Evolutionary conservation across 2,113 vertebrate species (phyloP).

Genomic region (Mastomys coucha): DNA sequence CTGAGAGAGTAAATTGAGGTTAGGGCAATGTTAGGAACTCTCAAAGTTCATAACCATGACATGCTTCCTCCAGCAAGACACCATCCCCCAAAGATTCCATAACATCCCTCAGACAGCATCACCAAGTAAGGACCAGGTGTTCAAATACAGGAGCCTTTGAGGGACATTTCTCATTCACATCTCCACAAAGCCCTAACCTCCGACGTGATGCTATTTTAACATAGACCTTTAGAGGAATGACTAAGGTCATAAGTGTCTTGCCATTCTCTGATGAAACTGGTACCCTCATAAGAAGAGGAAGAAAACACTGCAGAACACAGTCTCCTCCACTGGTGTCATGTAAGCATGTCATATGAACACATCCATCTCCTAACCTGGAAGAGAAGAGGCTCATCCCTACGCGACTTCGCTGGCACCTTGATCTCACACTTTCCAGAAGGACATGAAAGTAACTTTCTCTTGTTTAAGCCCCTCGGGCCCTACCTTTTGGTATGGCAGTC

Average conservation of each 20-base stretch:
- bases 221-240: not conserved
- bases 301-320: not conserved
- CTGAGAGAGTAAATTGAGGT: not conserved
- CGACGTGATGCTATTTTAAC: not conserved
- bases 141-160: not conserved
- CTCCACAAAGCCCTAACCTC: not conserved
- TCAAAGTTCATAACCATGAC: not conserved
- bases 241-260: not conserved
- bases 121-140: not conserved
- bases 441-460: constrained; percentile 1
- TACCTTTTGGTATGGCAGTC: not conserved
- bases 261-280: not conserved
- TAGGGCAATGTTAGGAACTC: not conserved
- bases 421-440: not conserved
- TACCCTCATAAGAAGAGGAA: not conserved
- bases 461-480: not conserved
- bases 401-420: not conserved
- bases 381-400: not conserved
- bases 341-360: not conserved
- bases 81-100: not conserved
- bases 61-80: not conserved
- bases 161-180: not conserved
- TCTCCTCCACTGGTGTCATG: not conserved
- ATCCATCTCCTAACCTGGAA: not conserved
- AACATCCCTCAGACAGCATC: not conserved